Evolutionary conservation across 1,140 invertebrate genomes (phyloP).

Genomic region (Phocides pigmalion): DNA sequence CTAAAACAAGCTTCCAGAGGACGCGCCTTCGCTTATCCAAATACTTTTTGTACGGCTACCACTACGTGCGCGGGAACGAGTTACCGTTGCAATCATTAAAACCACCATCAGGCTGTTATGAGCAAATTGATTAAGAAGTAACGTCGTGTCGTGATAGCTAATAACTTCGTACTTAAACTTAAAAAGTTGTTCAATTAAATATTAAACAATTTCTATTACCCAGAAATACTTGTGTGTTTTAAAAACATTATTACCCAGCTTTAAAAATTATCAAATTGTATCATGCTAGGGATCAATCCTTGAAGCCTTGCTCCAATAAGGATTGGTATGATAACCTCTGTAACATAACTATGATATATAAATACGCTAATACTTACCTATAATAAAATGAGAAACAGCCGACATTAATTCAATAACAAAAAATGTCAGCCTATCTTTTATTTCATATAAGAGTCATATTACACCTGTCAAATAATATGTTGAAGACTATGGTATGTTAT

Average conservation of each 20-base stretch:
- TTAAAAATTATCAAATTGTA: too few species aligned
- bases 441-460: background rate
- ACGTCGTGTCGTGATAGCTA: background rate
- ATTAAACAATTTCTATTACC: too few species aligned
- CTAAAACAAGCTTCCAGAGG: conserved; percentile 63
- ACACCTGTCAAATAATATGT: conserved; percentile 2
- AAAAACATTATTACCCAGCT: too few species aligned
- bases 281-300: too few species aligned
- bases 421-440: background rate
- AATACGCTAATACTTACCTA: too few species aligned
- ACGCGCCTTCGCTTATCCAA: conserved; percentile 64
- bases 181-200: too few species aligned
- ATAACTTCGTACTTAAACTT: background rate
- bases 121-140: conserved; percentile 1
- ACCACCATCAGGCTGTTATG: background rate
- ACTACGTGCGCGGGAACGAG: conserved; percentile 19
- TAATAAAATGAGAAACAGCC: too few species aligned
- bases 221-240: too few species aligned
- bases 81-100: conserved; percentile 18
- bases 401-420: background rate
- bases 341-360: too few species aligned
- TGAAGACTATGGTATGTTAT: background rate
- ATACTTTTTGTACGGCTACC: conserved; percentile 47
- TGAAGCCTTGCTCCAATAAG: too few species aligned
- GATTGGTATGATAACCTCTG: too few species aligned